Evolutionary conservation across 2,888 invertebrate species (phyloP).

Genomic region (Macaria notata): DNA sequence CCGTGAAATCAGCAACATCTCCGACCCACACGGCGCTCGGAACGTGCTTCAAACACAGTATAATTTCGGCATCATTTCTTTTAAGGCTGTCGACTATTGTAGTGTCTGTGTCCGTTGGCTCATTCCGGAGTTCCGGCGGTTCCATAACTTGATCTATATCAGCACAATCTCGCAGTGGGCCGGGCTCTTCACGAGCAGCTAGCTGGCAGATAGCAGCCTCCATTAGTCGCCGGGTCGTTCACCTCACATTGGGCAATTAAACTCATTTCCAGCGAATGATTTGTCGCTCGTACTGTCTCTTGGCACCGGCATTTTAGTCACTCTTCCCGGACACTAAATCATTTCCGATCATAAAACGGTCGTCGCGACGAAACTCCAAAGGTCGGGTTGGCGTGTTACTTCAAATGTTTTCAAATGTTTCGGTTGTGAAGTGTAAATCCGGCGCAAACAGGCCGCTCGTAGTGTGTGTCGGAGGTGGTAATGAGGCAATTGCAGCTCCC

Average conservation of each 20-base stretch:
- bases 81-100: constrained; percentile 1
- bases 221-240: constrained; percentile 49
- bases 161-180: constrained; percentile 50
- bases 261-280: constrained; percentile 47
- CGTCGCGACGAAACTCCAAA: no score
- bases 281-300: constrained; percentile 31
- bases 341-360: constrained; percentile 4
- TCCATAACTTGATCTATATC: constrained; percentile 43
- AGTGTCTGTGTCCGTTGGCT: constrained; percentile 16
- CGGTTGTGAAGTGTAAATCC: constrained; percentile 42
- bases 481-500: constrained; percentile 49
- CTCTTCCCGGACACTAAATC: constrained; percentile 26
- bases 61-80: no score
- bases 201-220: background rate
- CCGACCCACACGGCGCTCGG: constrained; percentile 26
- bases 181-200: constrained; percentile 60
- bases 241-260: constrained; percentile 61
- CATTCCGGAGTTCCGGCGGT: constrained; percentile 31
- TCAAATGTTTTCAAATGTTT: constrained; percentile 23
- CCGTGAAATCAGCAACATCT: constrained; percentile 35
- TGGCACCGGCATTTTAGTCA: constrained; percentile 34
- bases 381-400: no score
- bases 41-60: no score
- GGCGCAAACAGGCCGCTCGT: constrained; percentile 47
- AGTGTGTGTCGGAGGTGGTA: constrained; percentile 51